phyloP scores from a whole-genome alignment of 2,113 vertebrate species.

The Sturnus vulgaris region DNA sequence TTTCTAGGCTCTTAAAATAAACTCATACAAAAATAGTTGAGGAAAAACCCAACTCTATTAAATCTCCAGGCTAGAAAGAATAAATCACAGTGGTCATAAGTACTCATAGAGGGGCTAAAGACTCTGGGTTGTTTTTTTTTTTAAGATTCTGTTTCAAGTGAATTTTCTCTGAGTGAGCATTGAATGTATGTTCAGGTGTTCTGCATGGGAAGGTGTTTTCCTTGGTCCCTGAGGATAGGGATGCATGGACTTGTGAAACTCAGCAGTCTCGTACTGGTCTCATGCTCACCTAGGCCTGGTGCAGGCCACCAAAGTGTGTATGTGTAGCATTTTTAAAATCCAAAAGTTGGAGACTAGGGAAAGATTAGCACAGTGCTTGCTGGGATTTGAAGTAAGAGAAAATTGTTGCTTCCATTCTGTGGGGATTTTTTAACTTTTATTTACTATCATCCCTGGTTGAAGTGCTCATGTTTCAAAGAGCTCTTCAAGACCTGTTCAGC shows the following conservation, averaged over 20 bases:
- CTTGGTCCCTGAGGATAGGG: background rate
- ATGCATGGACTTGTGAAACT: background rate
- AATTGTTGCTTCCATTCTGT: background rate
- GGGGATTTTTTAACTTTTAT: background rate
- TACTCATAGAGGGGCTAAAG: background rate
- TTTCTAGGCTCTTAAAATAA: conserved; percentile 19
- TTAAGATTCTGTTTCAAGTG: background rate
- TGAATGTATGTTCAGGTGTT: background rate
- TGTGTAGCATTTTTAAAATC: background rate
- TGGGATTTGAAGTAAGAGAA: background rate
- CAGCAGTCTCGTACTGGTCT: background rate
- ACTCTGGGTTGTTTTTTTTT: background rate
- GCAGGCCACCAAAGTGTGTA: background rate
- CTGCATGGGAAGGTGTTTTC: background rate
- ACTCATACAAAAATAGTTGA: background rate
- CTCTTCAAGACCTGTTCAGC: background rate
- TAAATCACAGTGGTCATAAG: background rate
- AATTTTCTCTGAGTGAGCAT: background rate
- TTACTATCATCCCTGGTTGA: background rate
- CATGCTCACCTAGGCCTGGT: background rate
- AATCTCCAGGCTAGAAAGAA: background rate
- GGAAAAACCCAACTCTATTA: background rate
- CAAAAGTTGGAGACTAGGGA: background rate
- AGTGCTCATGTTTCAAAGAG: background rate
- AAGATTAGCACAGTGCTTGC: background rate